Percentiles rank a stretch among this genome's conserved stretches.
These are phyloP conservation scores for Otolemur garnettii DNA, from an alignment of 2,113 vertebrate species.

Conservation along the genomic window DNA sequence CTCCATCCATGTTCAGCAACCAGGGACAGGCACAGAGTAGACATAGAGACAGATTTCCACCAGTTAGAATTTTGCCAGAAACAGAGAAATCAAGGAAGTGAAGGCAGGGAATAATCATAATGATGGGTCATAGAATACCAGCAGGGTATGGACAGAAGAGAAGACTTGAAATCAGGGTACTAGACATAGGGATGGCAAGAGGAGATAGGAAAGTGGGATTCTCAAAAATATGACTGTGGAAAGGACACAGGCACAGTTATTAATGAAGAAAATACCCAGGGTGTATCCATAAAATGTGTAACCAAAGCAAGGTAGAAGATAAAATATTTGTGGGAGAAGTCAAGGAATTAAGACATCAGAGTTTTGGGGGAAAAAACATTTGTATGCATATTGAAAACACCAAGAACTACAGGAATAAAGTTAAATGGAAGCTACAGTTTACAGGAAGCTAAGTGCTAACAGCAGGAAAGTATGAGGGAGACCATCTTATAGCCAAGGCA, in stretches of 20 bases:
- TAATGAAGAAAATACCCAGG: neutral
- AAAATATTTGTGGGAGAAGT: constrained; percentile 14
- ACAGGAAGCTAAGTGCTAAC: constrained; percentile 7
- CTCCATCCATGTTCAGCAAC: neutral
- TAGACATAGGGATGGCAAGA: neutral
- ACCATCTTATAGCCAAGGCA: neutral
- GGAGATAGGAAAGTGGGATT: neutral
- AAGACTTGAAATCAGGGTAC: neutral
- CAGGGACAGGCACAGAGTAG: neutral
- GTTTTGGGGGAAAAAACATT: neutral
- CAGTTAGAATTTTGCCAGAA: neutral
- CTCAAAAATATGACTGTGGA: neutral
- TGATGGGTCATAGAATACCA: neutral
- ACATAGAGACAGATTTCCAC: neutral
- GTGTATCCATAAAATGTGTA: neutral
- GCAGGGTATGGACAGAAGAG: neutral
- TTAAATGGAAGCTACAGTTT: too few species aligned
- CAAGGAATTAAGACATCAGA: neutral
- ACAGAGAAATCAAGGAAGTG: neutral
- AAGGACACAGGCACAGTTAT: neutral
- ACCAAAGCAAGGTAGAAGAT: neutral
- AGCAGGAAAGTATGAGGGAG: constrained; percentile 14
- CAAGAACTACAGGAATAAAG: constrained; percentile 43
- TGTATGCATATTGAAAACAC: neutral
- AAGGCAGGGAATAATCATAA: neutral